Evolutionary conservation across 2,888 invertebrate species (phyloP).

Genomic region (Trichogramma dendrolimi): DNA sequence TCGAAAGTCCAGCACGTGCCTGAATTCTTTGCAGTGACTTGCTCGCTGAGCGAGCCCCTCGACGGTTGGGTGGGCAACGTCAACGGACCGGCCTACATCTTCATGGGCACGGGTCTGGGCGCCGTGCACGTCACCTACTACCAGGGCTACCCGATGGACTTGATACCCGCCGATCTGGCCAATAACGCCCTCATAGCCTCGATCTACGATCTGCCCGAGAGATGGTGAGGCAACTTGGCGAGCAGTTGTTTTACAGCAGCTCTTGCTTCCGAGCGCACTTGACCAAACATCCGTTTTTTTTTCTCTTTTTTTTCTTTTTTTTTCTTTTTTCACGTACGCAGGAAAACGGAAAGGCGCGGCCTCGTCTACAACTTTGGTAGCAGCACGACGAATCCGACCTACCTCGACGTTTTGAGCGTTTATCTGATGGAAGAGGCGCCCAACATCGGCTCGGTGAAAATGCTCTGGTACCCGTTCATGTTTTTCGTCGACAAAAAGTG

Average conservation of each 20-base stretch:
- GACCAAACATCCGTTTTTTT: background rate
- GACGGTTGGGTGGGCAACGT: constrained; percentile 32
- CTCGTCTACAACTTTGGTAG: constrained; percentile 82
- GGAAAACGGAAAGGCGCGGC: constrained; percentile 37
- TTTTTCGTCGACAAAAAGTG: constrained; percentile 11
- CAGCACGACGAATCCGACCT: constrained; percentile 62
- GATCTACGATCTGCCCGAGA: constrained; percentile 33
- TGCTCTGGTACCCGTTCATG: constrained; percentile 29
- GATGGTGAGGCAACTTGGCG: constrained; percentile 20
- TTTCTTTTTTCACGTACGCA: constrained; percentile 8
- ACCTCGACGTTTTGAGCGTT: constrained; percentile 3
- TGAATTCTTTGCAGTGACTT: constrained; percentile 29
- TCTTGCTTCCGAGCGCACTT: background rate
- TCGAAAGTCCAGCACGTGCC: background rate
- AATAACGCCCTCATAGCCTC: constrained; percentile 35
- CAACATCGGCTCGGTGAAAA: constrained; percentile 28
- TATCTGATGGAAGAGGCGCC: constrained; percentile 6
- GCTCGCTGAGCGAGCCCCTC: constrained; percentile 34
- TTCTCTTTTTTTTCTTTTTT: background rate
- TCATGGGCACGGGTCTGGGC: constrained; percentile 31
- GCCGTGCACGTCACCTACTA: constrained; percentile 25
- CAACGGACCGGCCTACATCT: constrained; percentile 28
- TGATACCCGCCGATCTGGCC: constrained; percentile 37
- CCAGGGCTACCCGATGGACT: constrained; percentile 29
- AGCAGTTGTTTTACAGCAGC: background rate